Percentiles rank a stretch among this genome's conserved stretches.
phyloP scores from a whole-genome alignment of 2,113 vertebrate species.

The Pandion haliaetus region DNA sequence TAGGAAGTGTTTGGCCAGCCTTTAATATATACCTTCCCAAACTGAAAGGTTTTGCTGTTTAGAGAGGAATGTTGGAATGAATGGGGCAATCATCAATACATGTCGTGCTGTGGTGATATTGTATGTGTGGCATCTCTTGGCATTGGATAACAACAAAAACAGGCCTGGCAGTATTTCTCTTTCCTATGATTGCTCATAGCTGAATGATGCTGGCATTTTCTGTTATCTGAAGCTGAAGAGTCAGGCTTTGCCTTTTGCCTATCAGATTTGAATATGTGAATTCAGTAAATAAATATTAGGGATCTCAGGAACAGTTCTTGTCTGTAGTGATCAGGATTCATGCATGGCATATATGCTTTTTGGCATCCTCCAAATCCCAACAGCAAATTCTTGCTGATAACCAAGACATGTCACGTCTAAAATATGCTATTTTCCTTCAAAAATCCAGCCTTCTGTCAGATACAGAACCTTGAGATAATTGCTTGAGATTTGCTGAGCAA shows the following conservation, averaged over 20 bases:
- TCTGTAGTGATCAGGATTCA: neutral
- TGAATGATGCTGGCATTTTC: neutral
- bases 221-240: neutral
- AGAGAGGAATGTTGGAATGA: neutral
- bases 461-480: neutral
- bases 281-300: neutral
- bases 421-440: neutral
- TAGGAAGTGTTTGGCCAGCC: neutral
- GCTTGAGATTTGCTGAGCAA: neutral
- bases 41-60: neutral
- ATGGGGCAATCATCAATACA: neutral
- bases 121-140: neutral
- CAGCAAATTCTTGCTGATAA: neutral
- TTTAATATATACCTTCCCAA: neutral
- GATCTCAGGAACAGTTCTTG: neutral
- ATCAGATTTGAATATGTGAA: neutral
- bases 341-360: neutral
- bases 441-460: neutral
- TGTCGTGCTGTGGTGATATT: neutral
- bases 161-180: neutral
- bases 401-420: neutral
- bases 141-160: neutral
- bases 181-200: neutral
- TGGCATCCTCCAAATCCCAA: neutral
- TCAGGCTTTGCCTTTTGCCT: neutral